Evolutionary conservation across 2,113 vertebrate genomes (phyloP), one percentile per base, ranked within the genome.

Genomic region (Gymnocephalus cernua): DNA sequence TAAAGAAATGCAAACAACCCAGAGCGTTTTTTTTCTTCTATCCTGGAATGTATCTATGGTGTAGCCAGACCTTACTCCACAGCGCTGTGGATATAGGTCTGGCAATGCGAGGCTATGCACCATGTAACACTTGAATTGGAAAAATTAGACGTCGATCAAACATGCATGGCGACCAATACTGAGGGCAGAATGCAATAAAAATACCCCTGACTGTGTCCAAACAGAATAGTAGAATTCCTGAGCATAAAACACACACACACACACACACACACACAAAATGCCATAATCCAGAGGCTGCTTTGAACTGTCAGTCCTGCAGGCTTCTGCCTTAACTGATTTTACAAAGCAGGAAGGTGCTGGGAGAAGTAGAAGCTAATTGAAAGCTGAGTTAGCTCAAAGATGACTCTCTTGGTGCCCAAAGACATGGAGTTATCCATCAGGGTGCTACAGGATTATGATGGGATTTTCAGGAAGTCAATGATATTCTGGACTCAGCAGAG

Each of bases 271-370:
- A 16, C n/a, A 16, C 62, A 9, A 2, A 29, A 1, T 58, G 53
- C 53, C 48, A 57, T 67, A 82, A 77, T 81, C 74, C 81, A 16
- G 73, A 32, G 19, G 50, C 70, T 71, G 70, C 80, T 86, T 76
- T 88, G 77, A 91, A 77, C 79, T 58, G 32, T 29, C 35, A 66
- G 65, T 76, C 73, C 79, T 76, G 64, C 72, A 68, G 77, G 81
- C 81, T 50, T 67, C 44, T 23, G 59, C 78, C 85, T 79, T 79
- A 79, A 83, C 82, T 62, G 79, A 83, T 77, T 88, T 79, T 66
- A 75, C 74, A 68, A 64, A 79, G 72, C 64, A 77, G 58, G 23
- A 68, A 65, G 47, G 59, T 61, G 65, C 68, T 45, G 62, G 38
- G n/a, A 67, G 48, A 50, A 29, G 41, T 1, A 62, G 19, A 11